Base-by-base conservation (phyloP, 2,113 vertebrate genomes). In the Ptychochromis oligacanthus region DNA sequence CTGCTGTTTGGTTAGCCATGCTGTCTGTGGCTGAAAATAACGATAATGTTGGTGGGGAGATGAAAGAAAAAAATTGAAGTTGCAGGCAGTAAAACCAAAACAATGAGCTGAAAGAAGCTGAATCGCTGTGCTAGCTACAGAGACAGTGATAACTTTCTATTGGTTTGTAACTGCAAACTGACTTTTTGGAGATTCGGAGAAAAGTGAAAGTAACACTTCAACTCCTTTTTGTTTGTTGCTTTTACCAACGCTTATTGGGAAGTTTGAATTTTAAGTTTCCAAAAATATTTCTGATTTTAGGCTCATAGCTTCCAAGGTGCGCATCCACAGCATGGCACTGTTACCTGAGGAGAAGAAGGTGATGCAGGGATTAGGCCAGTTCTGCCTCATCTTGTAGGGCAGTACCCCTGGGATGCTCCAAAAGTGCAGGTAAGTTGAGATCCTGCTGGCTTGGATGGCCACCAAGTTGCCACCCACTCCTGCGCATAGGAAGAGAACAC, bases 401-500 rank as follows among this genome's bases (percentile, higher is more conserved):
- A 99, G 92, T 77, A 99, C 96, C 4, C 98, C 98, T 1, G 98
- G 98, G 24, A 96, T 87, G 83, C 97, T 97, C 96, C 97, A 97
- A 77, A 96, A 96, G 87, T 99, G 98, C 80, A 99, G 96, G 93
- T 96, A 98, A 24, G 98, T 99, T 7, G 98, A 99, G 87, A 99
- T 96, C 36, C 98, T 96, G 86, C 98, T 99, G 83, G 97, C 98
- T 93, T 99, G 98, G 91, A 99, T 97, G 82, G 98, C 98, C 1
- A 98, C 98, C 91, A 99, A 93, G 90, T 99, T 99, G 52, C 98
- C 98, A 8, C 97, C 98, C 18, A 99, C 98, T 88, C 98, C 98
- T 95, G 28, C 38, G 85, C 13, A 86, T 0, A 34, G n/a, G 14
- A 10, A 84, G 36, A 82, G 31, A 52, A 75, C 22, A 64, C 40